phyloP scores from a whole-genome alignment of 2,113 vertebrate genomes.

The Pelmatolapia mariae region DNA sequence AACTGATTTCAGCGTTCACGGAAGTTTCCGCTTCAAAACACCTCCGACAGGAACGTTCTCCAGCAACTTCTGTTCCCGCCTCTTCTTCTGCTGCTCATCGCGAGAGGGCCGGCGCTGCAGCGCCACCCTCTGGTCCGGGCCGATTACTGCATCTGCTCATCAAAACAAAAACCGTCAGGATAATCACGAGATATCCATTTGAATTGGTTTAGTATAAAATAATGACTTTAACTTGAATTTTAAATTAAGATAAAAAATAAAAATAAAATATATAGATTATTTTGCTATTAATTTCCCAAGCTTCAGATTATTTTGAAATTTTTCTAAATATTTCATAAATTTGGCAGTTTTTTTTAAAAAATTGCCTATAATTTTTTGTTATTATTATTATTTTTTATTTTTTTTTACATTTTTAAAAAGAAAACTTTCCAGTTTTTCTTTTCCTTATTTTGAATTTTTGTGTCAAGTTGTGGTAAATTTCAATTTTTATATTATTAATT shows the following conservation, averaged over 20 bases:
- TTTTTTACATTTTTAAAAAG: neutral
- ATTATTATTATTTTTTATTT: neutral
- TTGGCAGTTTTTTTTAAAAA: neutral
- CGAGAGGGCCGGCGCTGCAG: neutral
- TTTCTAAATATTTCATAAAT: neutral
- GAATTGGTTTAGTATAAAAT: neutral
- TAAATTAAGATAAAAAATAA: neutral
- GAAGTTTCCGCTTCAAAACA: conserved; percentile 46
- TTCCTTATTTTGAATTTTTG: neutral
- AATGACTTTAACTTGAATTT: neutral
- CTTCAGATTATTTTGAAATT: neutral
- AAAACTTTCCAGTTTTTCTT: neutral
- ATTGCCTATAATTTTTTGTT: accelerated
- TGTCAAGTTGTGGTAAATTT: neutral
- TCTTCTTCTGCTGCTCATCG: neutral
- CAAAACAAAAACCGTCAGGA: neutral
- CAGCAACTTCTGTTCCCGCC: neutral
- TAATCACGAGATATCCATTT: neutral
- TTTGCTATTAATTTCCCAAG: neutral
- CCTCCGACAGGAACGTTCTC: conserved; percentile 19
- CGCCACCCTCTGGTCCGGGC: neutral
- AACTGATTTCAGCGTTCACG: conserved; percentile 12
- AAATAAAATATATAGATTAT: neutral
- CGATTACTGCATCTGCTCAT: accelerated
- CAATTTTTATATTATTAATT: neutral